Base-by-base conservation (phyloP, 1,140 invertebrate species). In the Potamilus streckersoni region DNA sequence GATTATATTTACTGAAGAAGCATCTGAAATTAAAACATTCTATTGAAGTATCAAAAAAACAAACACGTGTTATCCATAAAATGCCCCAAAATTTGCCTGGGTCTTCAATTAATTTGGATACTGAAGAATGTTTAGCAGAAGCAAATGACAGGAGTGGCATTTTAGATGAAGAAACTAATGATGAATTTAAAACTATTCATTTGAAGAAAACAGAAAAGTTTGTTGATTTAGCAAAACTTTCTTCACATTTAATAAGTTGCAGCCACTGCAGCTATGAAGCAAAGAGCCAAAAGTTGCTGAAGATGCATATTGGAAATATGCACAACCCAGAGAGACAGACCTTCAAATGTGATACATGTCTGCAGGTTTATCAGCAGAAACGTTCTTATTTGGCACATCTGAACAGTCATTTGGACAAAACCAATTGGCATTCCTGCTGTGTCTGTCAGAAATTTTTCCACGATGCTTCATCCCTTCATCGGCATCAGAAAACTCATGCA, bases 401-500 rank as follows among this genome's bases (percentile, higher is more conserved):
- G 62, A 76, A 71, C n/a, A 66, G 72, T 64, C 74, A 73, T n/a
- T 49, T 19, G 61, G 56, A 63, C 38, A 74, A 67, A 16, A 63
- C 56, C 23, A n/a, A 61, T 5, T 23, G 16, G 20, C 55, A 67
- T 23, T 69, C 31, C 55, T 83, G 82, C 76, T 70, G 69, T 19
- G 64, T 76, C 3, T 83, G 82, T 76, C 58, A 69, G 5, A 81
- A 81, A 69, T 65, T 55, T 3, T 81, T 78, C 65, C 27, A 69
- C 31, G 76, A 79, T 27, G 68, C 71, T 20, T 61, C 66, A 59
- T 71, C 68, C 17, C 67, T 83, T 19, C 79, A 81, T 60, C 66
- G 82, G 20, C 82, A 83, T 74, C 19, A 59, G 15, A 69, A 70
- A 56, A 81, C 73, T 23, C 79, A 81, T 62, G 71, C 56, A 55